Percentiles rank a stretch among this genome's conserved stretches.
phyloP scores from a whole-genome alignment of 2,888 invertebrate species.

The Rotaria socialis region DNA sequence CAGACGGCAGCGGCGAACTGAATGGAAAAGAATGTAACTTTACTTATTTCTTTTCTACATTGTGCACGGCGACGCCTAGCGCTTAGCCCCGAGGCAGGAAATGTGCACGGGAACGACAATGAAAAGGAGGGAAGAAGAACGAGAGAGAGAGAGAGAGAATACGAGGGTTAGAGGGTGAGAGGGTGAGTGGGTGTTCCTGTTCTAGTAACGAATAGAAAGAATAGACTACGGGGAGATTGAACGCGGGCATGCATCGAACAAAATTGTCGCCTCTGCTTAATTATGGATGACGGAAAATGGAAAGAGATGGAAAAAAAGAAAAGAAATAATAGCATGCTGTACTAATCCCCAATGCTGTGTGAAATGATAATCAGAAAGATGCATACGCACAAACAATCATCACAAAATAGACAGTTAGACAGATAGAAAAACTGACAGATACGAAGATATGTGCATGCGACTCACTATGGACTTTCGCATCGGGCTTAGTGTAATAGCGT shows the following conservation, averaged over 20 bases:
- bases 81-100: background rate
- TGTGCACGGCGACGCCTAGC: background rate
- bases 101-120: background rate
- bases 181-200: background rate
- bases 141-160: background rate
- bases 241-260: background rate
- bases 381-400: background rate
- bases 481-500: background rate
- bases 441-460: background rate
- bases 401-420: background rate
- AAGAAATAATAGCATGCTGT: background rate
- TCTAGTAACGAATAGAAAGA: background rate
- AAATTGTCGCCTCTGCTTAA: background rate
- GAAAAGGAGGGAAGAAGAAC: background rate
- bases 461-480: background rate
- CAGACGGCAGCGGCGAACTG: background rate
- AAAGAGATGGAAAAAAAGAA: background rate
- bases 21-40: background rate
- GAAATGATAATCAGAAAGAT: background rate
- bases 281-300: slow-evolving; percentile 19
- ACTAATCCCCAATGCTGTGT: slow-evolving; percentile 7
- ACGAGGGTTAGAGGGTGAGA: no score
- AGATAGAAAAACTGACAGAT: background rate
- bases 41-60: background rate
- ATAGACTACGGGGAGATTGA: background rate